A percentile compares a stretch with the other conserved stretches of the same genome.
Conservation (phyloP, 2,113 vertebrate genomes). For the Rhipidura dahli region DNA sequence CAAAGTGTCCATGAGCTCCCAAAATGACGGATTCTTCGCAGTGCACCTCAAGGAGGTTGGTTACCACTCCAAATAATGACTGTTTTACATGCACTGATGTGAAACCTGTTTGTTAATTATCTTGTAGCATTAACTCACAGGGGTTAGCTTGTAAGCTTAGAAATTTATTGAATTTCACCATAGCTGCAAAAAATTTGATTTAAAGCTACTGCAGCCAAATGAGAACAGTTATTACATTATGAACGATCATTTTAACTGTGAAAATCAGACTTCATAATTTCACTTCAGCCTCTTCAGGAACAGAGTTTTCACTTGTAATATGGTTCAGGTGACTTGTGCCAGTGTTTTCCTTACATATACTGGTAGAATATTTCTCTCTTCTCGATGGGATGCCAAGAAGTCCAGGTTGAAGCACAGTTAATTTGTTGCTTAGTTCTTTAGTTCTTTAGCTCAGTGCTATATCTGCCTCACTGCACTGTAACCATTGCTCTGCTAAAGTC, state of each 20-base stretch:
- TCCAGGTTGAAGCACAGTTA: background rate
- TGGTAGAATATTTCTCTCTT: background rate
- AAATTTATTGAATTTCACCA: background rate
- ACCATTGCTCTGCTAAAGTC: background rate
- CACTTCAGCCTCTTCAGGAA: background rate
- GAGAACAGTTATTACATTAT: background rate
- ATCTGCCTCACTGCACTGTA: background rate
- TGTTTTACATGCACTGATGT: background rate
- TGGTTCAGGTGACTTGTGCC: background rate
- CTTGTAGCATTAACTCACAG: background rate
- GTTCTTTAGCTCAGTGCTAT: background rate
- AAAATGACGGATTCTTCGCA: slow-evolving; percentile 93
- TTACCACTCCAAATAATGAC: background rate
- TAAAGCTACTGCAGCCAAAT: background rate
- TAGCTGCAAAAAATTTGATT: background rate
- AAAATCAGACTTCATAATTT: background rate
- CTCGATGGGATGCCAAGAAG: background rate
- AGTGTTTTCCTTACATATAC: background rate
- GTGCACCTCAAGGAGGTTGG: slow-evolving; percentile 92
- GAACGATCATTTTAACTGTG: background rate
- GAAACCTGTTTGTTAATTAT: background rate
- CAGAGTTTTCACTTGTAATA: background rate
- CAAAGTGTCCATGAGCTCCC: slow-evolving; percentile 94
- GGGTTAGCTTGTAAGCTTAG: background rate
- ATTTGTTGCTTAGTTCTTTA: background rate